Conservation (phyloP, 92 coral and sea anemone species). For the Epizoanthus ramosus region DNA sequence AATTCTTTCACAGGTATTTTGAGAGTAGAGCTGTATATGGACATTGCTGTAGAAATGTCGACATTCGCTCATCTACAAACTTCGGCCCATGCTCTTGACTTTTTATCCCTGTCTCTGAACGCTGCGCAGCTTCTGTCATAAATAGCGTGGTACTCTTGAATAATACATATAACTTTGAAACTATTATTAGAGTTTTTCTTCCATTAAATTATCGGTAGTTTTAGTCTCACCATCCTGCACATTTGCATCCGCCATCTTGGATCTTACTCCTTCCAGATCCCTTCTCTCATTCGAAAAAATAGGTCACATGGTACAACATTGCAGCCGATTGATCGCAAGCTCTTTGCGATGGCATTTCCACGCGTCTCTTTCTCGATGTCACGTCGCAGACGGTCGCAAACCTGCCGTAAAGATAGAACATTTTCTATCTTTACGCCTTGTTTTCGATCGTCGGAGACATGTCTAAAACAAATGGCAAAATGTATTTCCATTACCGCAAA, state of each 20-base stretch:
- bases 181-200: no score
- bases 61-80: slow-evolving; percentile 11
- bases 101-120: slow-evolving; percentile 18
- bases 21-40: slow-evolving; percentile 11
- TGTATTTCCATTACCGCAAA: slow-evolving; percentile 37
- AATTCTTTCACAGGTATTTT: slow-evolving; percentile 18
- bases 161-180: neutral
- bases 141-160: slow-evolving; percentile 11
- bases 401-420: slow-evolving; percentile 29
- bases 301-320: slow-evolving; percentile 29
- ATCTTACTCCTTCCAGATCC: slow-evolving; percentile 2
- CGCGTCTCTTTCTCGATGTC: neutral
- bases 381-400: slow-evolving; percentile 34
- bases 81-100: slow-evolving; percentile 19
- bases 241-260: slow-evolving; percentile 14
- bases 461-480: slow-evolving; percentile 36
- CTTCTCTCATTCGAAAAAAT: slow-evolving; percentile 28
- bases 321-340: slow-evolving; percentile 35
- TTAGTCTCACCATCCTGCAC: neutral
- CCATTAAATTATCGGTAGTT: neutral
- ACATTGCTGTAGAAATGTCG: slow-evolving; percentile 21
- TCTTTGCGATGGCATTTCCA: slow-evolving; percentile 36
- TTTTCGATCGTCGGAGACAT: slow-evolving; percentile 11
- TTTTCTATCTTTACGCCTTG: slow-evolving; percentile 23
- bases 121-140: slow-evolving; percentile 18